Evolutionary conservation across 2,797 vertebrate genomes (phyloP).

Genomic region (Salarias fasciatus): DNA sequence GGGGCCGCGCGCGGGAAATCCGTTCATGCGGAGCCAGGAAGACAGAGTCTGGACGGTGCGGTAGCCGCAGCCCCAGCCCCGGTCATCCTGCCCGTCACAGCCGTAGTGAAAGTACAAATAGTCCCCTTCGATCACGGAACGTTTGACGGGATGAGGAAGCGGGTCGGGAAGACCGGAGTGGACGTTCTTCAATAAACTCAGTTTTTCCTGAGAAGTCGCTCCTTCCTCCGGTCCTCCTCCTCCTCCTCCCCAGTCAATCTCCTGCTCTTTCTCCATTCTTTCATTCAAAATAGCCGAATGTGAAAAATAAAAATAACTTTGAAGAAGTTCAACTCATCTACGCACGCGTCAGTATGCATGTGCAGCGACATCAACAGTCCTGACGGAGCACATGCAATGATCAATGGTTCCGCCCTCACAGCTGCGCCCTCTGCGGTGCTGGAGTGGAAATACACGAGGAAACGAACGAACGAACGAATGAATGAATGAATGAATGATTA

Average conservation of each 20-base stretch:
- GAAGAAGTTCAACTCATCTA: too few relatives aligned
- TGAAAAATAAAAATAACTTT: too few relatives aligned
- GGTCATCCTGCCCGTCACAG: slow-evolving; percentile 87
- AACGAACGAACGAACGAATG: too few relatives aligned
- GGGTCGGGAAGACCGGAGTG: slow-evolving; percentile 73
- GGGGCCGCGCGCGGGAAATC: slow-evolving; percentile 1
- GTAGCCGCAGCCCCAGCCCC: slow-evolving; percentile 90
- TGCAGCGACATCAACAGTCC: slow-evolving; percentile 39
- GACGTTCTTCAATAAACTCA: slow-evolving; percentile 49
- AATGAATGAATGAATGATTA: too few relatives aligned
- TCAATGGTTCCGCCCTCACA: slow-evolving; percentile 42
- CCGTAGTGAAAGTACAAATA: slow-evolving; percentile 87
- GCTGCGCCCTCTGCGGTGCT: too few relatives aligned
- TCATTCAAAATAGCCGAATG: too few relatives aligned
- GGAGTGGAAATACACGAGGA: too few relatives aligned
- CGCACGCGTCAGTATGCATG: fast-evolving
- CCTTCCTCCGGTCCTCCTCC: slow-evolving; percentile 12
- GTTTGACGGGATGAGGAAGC: slow-evolving; percentile 25
- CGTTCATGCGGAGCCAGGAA: slow-evolving; percentile 82
- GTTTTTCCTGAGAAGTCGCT: neutral
- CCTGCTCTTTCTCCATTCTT: neutral
- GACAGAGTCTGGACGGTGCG: slow-evolving; percentile 86
- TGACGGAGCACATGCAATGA: too few relatives aligned
- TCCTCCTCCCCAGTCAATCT: slow-evolving; percentile 71
- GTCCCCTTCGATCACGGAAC: slow-evolving; percentile 78